Conservation (phyloP, 1,140 invertebrate genomes). For the Pseudomyrmex concolor region DNA sequence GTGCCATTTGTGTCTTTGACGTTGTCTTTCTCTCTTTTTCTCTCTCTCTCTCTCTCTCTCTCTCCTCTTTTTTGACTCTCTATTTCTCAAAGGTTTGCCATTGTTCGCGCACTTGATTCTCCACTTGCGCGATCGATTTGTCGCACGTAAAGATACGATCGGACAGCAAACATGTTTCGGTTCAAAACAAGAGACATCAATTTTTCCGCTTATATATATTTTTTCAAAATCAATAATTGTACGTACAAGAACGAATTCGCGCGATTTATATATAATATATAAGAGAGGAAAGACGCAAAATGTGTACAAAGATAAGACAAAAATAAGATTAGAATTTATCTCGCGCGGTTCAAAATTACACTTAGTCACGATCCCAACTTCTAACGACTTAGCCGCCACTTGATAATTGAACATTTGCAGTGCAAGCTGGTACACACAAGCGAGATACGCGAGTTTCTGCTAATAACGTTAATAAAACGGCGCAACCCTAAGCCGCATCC, state of each 20-base stretch:
- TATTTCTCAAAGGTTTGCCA: background rate
- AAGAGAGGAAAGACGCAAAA: background rate
- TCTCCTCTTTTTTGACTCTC: background rate
- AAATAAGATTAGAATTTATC: background rate
- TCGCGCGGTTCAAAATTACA: background rate
- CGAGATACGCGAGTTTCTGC: background rate
- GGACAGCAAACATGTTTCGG: background rate
- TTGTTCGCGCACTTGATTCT: background rate
- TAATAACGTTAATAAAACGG: conserved; percentile 12
- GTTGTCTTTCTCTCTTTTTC: too few species aligned
- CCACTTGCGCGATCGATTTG: background rate
- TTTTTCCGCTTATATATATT: too few species aligned
- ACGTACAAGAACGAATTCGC: too few species aligned
- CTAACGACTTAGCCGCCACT: background rate
- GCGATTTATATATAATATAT: too few species aligned
- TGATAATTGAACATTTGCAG: conserved; percentile 7
- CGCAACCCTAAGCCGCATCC: conserved; percentile 6
- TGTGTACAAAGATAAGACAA: background rate
- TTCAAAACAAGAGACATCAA: too few species aligned
- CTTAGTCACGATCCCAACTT: background rate
- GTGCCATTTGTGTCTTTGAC: background rate
- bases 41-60: too few species aligned
- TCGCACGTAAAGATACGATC: background rate
- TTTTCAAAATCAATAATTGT: background rate
- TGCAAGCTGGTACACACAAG: conserved; percentile 1